A percentile compares a stretch with the other conserved stretches of the same genome.
Conservation (phyloP, 2,113 vertebrate species). For the Danio rerio region GRCz12tu NC_133178.1:17351001-17351500, state of each 20-base stretch:
- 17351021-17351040: slow-evolving; percentile 70
- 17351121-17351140: slow-evolving; percentile 87
- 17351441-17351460: slow-evolving; percentile 21
- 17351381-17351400: slow-evolving; percentile 49
- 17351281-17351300: slow-evolving; percentile 47
- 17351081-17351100: slow-evolving; percentile 45
- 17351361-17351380: slow-evolving; percentile 40
- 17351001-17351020: slow-evolving; percentile 75
- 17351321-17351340: slow-evolving; percentile 59
- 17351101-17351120: slow-evolving; percentile 77
- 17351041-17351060: slow-evolving; percentile 65
- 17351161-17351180: slow-evolving; percentile 95
- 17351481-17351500: not conserved
- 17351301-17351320: slow-evolving; percentile 63
- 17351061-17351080: slow-evolving; percentile 33
- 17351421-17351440: slow-evolving; percentile 59
- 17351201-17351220: slow-evolving; percentile 97
- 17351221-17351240: slow-evolving; percentile 95
- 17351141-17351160: slow-evolving; percentile 88
- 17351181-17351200: slow-evolving; percentile 95
- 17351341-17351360: slow-evolving; percentile 52
- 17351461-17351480: slow-evolving; percentile 11
- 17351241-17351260: slow-evolving; percentile 84
- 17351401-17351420: slow-evolving; percentile 63
- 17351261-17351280: slow-evolving; percentile 15